A percentile compares a stretch with the other conserved stretches of the same genome.
phyloP scores from a whole-genome alignment of 1,140 invertebrate genomes.

The Colletes latitarsis region DNA sequence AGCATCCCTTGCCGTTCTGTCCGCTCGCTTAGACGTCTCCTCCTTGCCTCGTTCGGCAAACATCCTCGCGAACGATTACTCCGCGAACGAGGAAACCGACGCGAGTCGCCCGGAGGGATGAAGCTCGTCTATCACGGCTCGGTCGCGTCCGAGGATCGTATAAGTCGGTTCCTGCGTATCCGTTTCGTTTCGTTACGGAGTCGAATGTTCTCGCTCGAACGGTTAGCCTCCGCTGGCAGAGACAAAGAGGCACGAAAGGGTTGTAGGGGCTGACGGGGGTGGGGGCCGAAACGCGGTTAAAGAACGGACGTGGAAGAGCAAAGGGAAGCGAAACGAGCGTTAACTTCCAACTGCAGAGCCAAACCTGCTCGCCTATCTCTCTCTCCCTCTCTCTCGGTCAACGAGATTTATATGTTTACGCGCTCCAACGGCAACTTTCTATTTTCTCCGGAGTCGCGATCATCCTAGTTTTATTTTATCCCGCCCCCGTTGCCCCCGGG shows the following conservation, averaged over 20 bases:
- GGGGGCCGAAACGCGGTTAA: conserved; percentile 21
- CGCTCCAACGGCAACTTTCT: conserved; percentile 77
- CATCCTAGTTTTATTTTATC: conserved; percentile 74
- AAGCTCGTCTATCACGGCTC: no score
- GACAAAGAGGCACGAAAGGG: not conserved
- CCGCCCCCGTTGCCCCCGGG: conserved; percentile 44
- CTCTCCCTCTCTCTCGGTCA: conserved; percentile 50
- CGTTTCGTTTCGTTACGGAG: not conserved
- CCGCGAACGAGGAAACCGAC: no score
- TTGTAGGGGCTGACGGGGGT: not conserved
- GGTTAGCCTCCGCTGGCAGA: not conserved
- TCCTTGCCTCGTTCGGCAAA: not conserved
- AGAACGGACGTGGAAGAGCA: conserved; percentile 39
- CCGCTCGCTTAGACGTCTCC: no score
- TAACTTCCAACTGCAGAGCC: conserved; percentile 70
- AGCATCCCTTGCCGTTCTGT: no score
- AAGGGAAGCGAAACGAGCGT: conserved; percentile 65
- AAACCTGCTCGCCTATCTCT: conserved; percentile 56
- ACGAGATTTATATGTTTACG: conserved; percentile 80
- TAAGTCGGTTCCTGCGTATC: no score
- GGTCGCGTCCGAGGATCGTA: no score
- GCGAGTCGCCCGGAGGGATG: not conserved
- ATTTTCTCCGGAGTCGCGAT: conserved; percentile 69
- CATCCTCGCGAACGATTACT: not conserved
- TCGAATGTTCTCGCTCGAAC: not conserved